A percentile compares a stretch with the other conserved stretches of the same genome.
Evolutionary conservation across 2,797 vertebrate species (phyloP).

Genomic region (Acanthurus lineatus): DNA sequence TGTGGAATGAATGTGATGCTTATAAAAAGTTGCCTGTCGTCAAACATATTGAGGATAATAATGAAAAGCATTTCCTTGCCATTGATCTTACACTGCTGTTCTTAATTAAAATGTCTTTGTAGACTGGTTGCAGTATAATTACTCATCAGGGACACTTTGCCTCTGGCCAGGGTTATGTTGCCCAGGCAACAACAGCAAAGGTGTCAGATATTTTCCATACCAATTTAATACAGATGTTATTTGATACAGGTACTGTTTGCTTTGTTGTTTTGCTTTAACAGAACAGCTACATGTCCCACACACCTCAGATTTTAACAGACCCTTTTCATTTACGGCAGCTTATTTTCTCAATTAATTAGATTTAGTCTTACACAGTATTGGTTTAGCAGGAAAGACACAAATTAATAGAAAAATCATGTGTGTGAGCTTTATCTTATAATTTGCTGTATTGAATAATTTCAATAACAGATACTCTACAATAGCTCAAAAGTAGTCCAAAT

Average conservation of each 20-base stretch:
- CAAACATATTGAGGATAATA: conserved; percentile 52
- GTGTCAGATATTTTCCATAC: conserved; percentile 59
- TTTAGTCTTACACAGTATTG: not conserved
- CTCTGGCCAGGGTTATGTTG: conserved; percentile 61
- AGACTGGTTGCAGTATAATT: conserved; percentile 68
- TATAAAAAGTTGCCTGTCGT: conserved; percentile 52
- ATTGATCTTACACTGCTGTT: conserved; percentile 62
- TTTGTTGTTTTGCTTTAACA: conserved; percentile 37
- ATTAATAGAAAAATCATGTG: not conserved
- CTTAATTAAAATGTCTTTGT: conserved; percentile 75
- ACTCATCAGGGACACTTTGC: conserved; percentile 67
- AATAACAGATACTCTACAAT: not conserved
- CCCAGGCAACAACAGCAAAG: conserved; percentile 65
- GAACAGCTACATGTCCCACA: conserved; percentile 38
- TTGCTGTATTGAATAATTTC: not conserved
- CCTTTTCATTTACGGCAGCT: conserved; percentile 20
- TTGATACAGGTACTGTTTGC: conserved; percentile 19
- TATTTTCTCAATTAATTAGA: conserved; percentile 35
- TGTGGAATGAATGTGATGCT: conserved; percentile 46
- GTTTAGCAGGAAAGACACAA: not conserved
- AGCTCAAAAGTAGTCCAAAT: too few species aligned
- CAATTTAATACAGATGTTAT: conserved; percentile 57
- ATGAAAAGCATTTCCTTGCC: conserved; percentile 53
- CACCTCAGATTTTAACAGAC: conserved; percentile 32
- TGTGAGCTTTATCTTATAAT: not conserved